Evolutionary conservation across 2,888 invertebrate genomes (phyloP).

Genomic region (Polylopha cassiicola): DNA sequence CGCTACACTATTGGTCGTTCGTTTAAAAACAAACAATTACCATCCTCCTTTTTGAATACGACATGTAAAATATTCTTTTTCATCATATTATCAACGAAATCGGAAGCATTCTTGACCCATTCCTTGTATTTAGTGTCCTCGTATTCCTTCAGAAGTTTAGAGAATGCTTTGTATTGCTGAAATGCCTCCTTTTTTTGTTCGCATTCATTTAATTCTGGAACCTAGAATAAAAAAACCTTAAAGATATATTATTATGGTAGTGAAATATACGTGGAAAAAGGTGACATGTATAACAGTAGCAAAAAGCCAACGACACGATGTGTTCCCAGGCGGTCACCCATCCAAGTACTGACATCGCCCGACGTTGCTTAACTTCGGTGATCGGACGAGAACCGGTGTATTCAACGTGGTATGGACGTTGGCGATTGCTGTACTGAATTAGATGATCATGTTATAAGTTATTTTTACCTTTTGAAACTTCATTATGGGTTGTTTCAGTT

Average conservation of each 20-base stretch:
- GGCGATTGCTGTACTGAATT: conserved; percentile 5
- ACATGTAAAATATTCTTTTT: conserved; percentile 82
- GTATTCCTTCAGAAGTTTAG: conserved; percentile 84
- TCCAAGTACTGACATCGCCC: conserved; percentile 34
- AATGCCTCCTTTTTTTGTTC: conserved; percentile 86
- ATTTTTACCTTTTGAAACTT: conserved; percentile 82
- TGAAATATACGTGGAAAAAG: background rate
- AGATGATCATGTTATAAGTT: background rate
- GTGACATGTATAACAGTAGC: too few species aligned
- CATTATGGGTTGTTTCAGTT: conserved; percentile 87
- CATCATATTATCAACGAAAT: conserved; percentile 81
- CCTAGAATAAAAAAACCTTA: conserved; percentile 38
- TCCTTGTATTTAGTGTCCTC: conserved; percentile 84
- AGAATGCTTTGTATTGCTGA: conserved; percentile 85
- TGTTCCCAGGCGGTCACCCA: conserved; percentile 36
- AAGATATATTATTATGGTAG: background rate
- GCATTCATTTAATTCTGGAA: conserved; percentile 83
- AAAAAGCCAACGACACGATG: conserved; percentile 31
- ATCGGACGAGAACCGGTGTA: conserved; percentile 35
- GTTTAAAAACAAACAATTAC: conserved; percentile 31
- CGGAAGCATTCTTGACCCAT: conserved; percentile 82
- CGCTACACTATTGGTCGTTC: conserved; percentile 13
- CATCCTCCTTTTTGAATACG: conserved; percentile 56
- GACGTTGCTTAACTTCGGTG: conserved; percentile 35
- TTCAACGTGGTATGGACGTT: conserved; percentile 34